phyloP scores from a whole-genome alignment of 2,113 vertebrate genomes.

The Neodon shergylaensis region DNA sequence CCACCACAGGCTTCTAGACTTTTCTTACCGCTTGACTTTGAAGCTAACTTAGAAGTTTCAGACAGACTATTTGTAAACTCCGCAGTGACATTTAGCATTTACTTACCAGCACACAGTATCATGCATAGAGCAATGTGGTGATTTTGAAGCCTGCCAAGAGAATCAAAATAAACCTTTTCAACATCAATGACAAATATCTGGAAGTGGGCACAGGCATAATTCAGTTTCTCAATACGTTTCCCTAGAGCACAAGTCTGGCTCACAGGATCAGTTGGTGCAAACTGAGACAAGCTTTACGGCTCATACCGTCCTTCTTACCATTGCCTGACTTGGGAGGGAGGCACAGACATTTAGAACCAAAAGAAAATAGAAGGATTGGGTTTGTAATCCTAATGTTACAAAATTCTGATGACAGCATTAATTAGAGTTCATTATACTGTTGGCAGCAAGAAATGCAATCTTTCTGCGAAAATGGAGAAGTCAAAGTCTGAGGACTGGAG shows the following conservation, averaged over 20 bases:
- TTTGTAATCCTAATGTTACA: neutral
- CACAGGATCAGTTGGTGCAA: neutral
- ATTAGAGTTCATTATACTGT: neutral
- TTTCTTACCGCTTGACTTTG: neutral
- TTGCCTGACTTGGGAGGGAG: neutral
- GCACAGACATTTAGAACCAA: neutral
- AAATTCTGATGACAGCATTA: neutral
- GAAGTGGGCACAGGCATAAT: neutral
- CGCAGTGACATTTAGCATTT: neutral
- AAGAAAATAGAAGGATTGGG: neutral
- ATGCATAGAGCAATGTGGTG: neutral
- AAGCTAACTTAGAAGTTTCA: neutral
- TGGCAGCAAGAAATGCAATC: neutral
- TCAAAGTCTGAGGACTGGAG: neutral
- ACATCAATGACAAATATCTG: neutral
- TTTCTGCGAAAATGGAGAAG: neutral
- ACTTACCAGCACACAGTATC: neutral
- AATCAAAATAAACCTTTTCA: slow-evolving; percentile 28
- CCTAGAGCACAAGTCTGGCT: neutral
- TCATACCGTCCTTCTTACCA: neutral
- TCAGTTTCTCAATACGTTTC: neutral
- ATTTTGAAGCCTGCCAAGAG: neutral
- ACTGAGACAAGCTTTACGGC: neutral
- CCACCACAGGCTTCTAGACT: neutral
- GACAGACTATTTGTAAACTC: neutral